Conservation (phyloP, 2,888 invertebrate genomes). For the Lasioglossum morio region DNA sequence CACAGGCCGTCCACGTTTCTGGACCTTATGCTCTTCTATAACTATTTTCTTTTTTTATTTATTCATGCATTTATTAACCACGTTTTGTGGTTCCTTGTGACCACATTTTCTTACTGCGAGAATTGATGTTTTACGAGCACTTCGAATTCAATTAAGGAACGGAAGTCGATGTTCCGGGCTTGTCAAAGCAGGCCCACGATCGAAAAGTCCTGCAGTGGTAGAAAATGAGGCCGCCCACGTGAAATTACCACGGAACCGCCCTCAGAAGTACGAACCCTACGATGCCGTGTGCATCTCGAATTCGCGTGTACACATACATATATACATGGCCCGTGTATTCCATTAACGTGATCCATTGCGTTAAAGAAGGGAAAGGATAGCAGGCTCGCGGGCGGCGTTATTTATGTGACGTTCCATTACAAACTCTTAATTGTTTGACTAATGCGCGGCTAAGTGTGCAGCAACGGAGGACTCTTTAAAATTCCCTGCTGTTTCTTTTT, state of each 20-base stretch:
- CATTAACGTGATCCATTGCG: slow-evolving; percentile 70
- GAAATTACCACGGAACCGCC: slow-evolving; percentile 70
- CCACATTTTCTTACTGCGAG: neutral
- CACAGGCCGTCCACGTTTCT: neutral
- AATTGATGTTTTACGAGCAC: neutral
- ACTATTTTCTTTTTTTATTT: neutral
- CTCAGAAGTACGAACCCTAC: slow-evolving; percentile 66
- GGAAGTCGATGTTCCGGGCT: slow-evolving; percentile 56
- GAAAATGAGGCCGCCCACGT: slow-evolving; percentile 82
- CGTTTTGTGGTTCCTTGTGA: neutral
- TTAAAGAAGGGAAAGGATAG: slow-evolving; percentile 49
- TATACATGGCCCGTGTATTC: slow-evolving; percentile 63
- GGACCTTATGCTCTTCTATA: neutral
- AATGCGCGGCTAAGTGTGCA: slow-evolving; percentile 77
- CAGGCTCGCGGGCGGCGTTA: slow-evolving; percentile 71
- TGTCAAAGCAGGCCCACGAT: slow-evolving; percentile 67
- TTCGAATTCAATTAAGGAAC: neutral
- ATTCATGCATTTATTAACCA: too few relatives aligned
- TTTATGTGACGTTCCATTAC: slow-evolving; percentile 83
- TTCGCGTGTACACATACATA: slow-evolving; percentile 49
- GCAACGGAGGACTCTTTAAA: slow-evolving; percentile 6
- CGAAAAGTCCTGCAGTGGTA: slow-evolving; percentile 67
- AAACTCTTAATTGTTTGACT: slow-evolving; percentile 84
- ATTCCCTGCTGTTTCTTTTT: neutral
- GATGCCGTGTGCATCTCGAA: slow-evolving; percentile 50